Percentiles rank a stretch among this genome's conserved stretches.
Evolutionary conservation across 2,888 invertebrate genomes (phyloP).

Genomic region (Spodoptera exigua): DNA sequence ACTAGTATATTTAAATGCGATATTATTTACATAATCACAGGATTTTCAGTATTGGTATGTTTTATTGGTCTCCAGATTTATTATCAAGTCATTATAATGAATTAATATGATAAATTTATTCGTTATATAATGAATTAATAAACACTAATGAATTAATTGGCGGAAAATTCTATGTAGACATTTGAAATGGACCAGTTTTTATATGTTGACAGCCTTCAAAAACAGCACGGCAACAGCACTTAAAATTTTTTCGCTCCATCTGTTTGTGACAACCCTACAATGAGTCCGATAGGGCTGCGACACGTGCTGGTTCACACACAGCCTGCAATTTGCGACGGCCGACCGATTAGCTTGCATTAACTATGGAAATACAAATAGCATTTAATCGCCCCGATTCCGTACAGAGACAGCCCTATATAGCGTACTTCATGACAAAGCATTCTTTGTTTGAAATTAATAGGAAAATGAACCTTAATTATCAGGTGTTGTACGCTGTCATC

Average conservation of each 20-base stretch:
- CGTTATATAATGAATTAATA: too few species aligned
- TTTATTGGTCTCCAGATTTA: too few species aligned
- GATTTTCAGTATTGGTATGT: too few species aligned
- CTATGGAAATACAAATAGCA: slow-evolving; percentile 51
- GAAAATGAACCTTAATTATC: too few species aligned
- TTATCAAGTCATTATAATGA: too few species aligned
- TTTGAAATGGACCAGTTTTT: too few species aligned
- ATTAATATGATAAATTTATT: too few species aligned
- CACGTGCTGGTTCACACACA: slow-evolving; percentile 58
- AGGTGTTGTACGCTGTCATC: too few species aligned
- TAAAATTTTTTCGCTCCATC: not conserved
- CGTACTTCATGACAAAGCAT: not conserved
- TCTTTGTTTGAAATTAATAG: slow-evolving; percentile 10
- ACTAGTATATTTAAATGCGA: too few species aligned
- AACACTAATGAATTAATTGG: not conserved
- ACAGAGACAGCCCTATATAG: not conserved
- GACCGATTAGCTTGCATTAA: slow-evolving; percentile 53
- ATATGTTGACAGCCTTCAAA: too few species aligned
- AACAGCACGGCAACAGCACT: not conserved
- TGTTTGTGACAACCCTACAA: slow-evolving; percentile 14
- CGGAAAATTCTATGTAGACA: too few species aligned
- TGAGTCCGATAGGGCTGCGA: slow-evolving; percentile 17
- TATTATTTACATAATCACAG: too few species aligned
- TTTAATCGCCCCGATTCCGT: slow-evolving; percentile 32
- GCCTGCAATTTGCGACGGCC: slow-evolving; percentile 51